Conservation (phyloP, 2,797 vertebrate species). For the Gadopsis marmoratus region DNA sequence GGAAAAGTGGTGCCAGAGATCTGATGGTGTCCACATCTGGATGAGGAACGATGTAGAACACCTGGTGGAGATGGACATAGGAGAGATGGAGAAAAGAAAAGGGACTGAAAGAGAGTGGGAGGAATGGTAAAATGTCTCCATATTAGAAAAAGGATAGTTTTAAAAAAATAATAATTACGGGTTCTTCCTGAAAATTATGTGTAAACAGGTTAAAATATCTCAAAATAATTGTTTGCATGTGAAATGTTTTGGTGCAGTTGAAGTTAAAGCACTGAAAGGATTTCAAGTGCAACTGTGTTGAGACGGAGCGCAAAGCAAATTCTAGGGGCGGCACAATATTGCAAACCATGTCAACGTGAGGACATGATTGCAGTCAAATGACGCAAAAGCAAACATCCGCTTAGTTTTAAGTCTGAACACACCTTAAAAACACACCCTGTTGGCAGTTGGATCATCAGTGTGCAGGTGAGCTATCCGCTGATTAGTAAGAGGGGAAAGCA, state of each 20-base stretch:
- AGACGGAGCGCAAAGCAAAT: not conserved
- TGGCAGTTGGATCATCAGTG: not conserved
- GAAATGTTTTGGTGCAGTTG: not conserved
- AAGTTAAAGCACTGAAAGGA: not conserved
- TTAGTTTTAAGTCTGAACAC: too few species aligned
- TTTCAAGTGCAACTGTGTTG: not conserved
- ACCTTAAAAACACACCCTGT: too few species aligned
- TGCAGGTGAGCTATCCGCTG: not conserved
- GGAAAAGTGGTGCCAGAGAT: conserved; percentile 9
- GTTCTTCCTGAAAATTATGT: not conserved
- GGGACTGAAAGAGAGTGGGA: not conserved
- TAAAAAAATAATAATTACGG: too few species aligned
- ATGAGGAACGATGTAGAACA: conserved; percentile 16
- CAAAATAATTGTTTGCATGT: not conserved
- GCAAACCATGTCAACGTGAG: not conserved
- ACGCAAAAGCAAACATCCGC: too few species aligned
- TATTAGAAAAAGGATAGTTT: not conserved
- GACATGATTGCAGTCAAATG: too few species aligned
- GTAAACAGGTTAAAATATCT: not conserved
- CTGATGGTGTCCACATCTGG: conserved; percentile 10
- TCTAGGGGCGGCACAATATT: not conserved
- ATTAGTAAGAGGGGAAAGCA: not conserved
- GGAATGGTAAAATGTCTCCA: not conserved
- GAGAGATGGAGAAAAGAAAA: not conserved
- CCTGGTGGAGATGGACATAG: not conserved